Conservation (phyloP, 2,888 invertebrate species). For the Chalcosyrphus nemorum region DNA sequence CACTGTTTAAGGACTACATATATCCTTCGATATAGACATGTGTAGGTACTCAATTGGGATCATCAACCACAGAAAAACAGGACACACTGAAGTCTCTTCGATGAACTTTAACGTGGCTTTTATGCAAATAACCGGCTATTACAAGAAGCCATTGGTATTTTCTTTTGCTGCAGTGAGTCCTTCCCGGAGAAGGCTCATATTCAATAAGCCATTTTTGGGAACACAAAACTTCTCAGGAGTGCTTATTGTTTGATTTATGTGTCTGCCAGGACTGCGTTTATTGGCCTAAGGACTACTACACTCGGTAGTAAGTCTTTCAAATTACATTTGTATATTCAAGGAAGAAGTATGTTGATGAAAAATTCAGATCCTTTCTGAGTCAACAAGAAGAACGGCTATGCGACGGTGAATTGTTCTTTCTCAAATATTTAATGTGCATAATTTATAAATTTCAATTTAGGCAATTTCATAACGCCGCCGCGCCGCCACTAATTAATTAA, state of each 20-base stretch:
- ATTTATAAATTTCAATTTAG: constrained; percentile 72
- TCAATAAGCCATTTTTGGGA: constrained; percentile 81
- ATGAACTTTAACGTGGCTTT: constrained; percentile 82
- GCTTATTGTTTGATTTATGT: constrained; percentile 82
- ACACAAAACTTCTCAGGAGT: constrained; percentile 76
- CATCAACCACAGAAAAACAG: constrained; percentile 52
- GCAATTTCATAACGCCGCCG: constrained; percentile 62
- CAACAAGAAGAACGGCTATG: constrained; percentile 23
- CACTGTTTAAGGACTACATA: neutral
- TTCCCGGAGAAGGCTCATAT: constrained; percentile 77
- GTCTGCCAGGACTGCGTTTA: constrained; percentile 77
- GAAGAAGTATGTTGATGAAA: constrained; percentile 60
- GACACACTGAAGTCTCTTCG: constrained; percentile 55
- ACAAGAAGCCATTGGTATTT: constrained; percentile 63
- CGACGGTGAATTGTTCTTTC: constrained; percentile 32
- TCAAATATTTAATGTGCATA: constrained; percentile 72
- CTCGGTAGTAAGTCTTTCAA: constrained; percentile 31
- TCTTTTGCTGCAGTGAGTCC: constrained; percentile 59
- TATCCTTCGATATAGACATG: constrained; percentile 14
- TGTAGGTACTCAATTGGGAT: constrained; percentile 49
- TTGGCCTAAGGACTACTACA: constrained; percentile 59
- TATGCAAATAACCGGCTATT: constrained; percentile 81
- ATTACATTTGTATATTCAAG: constrained; percentile 27
- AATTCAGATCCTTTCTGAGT: constrained; percentile 64
- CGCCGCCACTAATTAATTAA: constrained; percentile 73